phyloP scores from a whole-genome alignment of 2,888 invertebrate genomes.

The Copidosoma aretas region DNA sequence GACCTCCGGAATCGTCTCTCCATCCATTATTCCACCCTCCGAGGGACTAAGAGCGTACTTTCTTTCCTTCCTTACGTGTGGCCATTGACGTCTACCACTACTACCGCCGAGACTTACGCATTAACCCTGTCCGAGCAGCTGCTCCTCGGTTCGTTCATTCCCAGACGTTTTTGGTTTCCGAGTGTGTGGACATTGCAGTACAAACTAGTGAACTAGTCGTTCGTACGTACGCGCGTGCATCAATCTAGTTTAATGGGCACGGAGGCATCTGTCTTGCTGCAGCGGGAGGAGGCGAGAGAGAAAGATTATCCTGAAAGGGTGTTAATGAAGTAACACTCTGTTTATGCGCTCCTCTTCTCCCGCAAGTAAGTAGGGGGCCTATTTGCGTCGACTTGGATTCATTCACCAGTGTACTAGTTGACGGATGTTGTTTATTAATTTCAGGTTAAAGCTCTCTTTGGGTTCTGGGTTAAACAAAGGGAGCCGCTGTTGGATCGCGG shows the following conservation, averaged over 20 bases:
- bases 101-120: not conserved
- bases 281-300: constrained; percentile 4
- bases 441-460: no score
- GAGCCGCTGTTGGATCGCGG: no score
- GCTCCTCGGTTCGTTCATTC: not conserved
- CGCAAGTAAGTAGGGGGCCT: not conserved
- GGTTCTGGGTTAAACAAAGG: no score
- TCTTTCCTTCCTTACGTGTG: no score
- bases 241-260: constrained; percentile 28
- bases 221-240: constrained; percentile 5
- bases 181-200: constrained; percentile 1
- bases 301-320: constrained; percentile 18
- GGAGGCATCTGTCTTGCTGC: no score
- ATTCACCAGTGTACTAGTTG: no score
- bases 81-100: not conserved
- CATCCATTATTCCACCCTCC: constrained; percentile 25
- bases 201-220: not conserved
- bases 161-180: constrained; percentile 30
- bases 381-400: constrained; percentile 23
- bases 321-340: constrained; percentile 26
- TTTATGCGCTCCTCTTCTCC: not conserved
- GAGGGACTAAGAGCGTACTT: not conserved
- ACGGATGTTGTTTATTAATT: no score
- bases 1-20: constrained; percentile 15
- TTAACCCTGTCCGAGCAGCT: constrained; percentile 7